phyloP scores from a whole-genome alignment of 2,797 vertebrate species.

The Strix occidentalis region DNA sequence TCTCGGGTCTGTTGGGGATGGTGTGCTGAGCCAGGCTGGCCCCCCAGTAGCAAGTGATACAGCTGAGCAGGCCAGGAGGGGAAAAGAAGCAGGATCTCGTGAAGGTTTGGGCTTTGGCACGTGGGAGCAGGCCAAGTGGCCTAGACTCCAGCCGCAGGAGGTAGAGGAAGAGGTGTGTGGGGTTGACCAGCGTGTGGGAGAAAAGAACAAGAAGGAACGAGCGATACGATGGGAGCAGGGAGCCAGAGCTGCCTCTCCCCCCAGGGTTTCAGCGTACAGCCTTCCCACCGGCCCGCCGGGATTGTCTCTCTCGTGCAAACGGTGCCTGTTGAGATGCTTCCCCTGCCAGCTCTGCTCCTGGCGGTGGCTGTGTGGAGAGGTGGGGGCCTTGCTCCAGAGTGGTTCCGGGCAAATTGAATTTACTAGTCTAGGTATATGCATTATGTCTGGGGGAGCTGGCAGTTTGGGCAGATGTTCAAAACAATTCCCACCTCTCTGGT shows the following conservation, averaged over 20 bases:
- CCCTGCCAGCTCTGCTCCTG: neutral
- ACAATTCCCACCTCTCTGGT: neutral
- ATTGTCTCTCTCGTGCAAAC: neutral
- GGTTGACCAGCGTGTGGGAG: rapidly evolving
- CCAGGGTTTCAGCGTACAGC: rapidly evolving
- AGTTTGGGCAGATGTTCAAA: neutral
- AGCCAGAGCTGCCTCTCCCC: neutral
- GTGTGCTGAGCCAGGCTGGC: neutral
- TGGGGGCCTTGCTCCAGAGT: neutral
- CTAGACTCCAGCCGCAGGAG: neutral
- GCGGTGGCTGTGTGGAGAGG: neutral
- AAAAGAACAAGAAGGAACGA: neutral
- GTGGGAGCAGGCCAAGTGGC: neutral
- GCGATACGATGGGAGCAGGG: rapidly evolving
- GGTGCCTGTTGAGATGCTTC: neutral
- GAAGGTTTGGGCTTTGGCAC: neutral
- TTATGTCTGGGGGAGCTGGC: neutral
- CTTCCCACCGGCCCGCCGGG: rapidly evolving
- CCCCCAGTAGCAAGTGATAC: neutral
- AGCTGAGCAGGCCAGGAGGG: neutral
- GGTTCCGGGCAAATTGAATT: neutral
- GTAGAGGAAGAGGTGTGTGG: neutral
- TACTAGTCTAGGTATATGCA: neutral
- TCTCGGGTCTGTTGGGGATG: neutral
- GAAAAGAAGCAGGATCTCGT: rapidly evolving